phyloP scores from a whole-genome alignment of 2,113 vertebrate genomes.

The Microcebus jonahi region DNA sequence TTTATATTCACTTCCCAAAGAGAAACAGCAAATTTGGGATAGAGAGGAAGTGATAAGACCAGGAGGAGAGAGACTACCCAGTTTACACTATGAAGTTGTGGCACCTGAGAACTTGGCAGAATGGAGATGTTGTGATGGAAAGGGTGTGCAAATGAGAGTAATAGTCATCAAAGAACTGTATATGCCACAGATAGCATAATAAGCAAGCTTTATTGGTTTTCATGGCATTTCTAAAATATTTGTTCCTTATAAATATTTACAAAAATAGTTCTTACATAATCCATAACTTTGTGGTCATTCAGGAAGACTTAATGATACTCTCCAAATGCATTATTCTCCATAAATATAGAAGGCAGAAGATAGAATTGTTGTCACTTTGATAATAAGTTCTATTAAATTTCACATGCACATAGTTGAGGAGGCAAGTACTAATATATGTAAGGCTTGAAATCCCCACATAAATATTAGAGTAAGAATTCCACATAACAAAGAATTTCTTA shows the following conservation, averaged over 20 bases:
- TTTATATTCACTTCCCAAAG: neutral
- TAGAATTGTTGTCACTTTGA: neutral
- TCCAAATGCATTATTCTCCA: constrained; percentile 23
- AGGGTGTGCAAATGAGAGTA: neutral
- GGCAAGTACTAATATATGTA: neutral
- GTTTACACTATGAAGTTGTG: neutral
- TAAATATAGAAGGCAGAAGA: neutral
- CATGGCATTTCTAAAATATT: neutral
- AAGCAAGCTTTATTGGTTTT: neutral
- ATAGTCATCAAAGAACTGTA: neutral
- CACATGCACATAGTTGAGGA: neutral
- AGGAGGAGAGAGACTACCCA: neutral
- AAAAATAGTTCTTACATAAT: constrained; percentile 23
- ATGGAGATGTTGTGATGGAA: neutral
- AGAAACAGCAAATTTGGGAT: neutral
- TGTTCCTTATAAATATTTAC: neutral
- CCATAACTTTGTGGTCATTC: neutral
- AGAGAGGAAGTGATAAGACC: neutral
- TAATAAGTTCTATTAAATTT: constrained; percentile 15
- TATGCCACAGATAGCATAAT: neutral
- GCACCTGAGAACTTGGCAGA: neutral
- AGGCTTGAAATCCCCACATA: constrained; percentile 25
- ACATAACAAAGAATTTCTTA: constrained; percentile 30
- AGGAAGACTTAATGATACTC: neutral
- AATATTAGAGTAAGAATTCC: neutral